Evolutionary conservation across 2,888 invertebrate species (phyloP).

Genomic region (Iphiclides podalirius): DNA sequence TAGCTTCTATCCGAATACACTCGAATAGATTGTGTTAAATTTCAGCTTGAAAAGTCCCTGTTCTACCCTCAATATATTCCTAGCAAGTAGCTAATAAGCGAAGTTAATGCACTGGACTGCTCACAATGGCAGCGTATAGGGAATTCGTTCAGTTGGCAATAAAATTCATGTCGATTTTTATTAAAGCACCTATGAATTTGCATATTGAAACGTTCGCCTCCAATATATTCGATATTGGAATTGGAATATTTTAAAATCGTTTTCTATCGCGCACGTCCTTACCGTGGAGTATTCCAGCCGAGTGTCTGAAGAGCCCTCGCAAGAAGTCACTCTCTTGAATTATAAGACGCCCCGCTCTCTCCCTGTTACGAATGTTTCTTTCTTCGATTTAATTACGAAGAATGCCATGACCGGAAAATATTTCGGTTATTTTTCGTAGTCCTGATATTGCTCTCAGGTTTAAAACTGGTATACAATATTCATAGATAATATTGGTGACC

Average conservation of each 20-base stretch:
- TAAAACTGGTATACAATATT: too few relatives aligned
- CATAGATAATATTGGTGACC: too few relatives aligned
- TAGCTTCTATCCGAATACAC: too few relatives aligned
- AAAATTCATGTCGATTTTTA: slow-evolving; percentile 9
- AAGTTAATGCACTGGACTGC: background rate
- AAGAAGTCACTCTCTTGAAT: slow-evolving; percentile 12
- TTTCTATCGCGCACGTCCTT: slow-evolving; percentile 34
- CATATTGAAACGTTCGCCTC: slow-evolving; percentile 13
- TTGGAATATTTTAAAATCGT: slow-evolving; percentile 41
- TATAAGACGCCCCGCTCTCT: slow-evolving; percentile 10
- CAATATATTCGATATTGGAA: slow-evolving; percentile 21
- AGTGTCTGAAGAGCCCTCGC: slow-evolving; percentile 5
- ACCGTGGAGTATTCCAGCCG: background rate
- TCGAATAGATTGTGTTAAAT: too few relatives aligned
- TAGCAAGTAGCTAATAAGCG: background rate
- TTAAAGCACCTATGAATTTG: slow-evolving; percentile 9
- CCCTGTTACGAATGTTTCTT: slow-evolving; percentile 2
- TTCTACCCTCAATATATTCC: background rate
- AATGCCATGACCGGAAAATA: background rate
- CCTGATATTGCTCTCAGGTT: too few relatives aligned
- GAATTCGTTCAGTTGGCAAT: slow-evolving; percentile 3
- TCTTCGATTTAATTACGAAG: slow-evolving; percentile 14
- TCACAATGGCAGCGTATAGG: background rate
- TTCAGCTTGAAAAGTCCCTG: too few relatives aligned
- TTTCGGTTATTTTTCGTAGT: background rate